phyloP scores from a whole-genome alignment of 2,888 invertebrate species.

The Agrochola circellaris region DNA sequence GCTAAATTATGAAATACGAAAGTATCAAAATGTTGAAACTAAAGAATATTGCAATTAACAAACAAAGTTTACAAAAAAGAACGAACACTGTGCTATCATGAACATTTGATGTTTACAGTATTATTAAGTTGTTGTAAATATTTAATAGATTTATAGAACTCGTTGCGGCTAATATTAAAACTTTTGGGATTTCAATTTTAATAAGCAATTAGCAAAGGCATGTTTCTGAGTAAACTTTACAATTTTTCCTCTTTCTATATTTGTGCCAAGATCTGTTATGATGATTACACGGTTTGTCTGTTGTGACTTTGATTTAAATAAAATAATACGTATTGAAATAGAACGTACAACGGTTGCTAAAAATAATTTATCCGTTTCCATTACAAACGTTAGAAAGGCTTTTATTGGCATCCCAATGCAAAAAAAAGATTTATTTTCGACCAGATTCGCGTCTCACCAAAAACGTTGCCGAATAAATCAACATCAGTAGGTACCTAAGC shows the following conservation, averaged over 20 bases:
- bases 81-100: conserved; percentile 12
- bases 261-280: not conserved
- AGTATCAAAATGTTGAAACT: not conserved
- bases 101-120: conserved; percentile 4
- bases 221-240: not conserved
- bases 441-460: not conserved
- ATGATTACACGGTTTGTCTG: no score
- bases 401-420: not conserved
- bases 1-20: conserved; percentile 16
- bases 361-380: not conserved
- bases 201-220: conserved; percentile 17
- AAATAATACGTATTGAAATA: not conserved
- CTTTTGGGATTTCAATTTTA: conserved; percentile 11
- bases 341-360: not conserved
- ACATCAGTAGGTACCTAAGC: not conserved
- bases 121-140: conserved; percentile 1
- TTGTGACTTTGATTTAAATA: not conserved
- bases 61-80: conserved; percentile 32
- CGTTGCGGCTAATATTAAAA: conserved; percentile 2
- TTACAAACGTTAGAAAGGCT: conserved; percentile 16
- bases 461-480: not conserved
- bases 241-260: conserved; percentile 11
- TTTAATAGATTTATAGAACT: conserved; percentile 28
- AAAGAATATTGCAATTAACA: conserved; percentile 34
- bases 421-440: conserved; percentile 18